These are phyloP conservation scores for Orchestia grillus DNA, from an alignment of 1,140 invertebrate genomes.

Conservation along the genomic window DNA sequence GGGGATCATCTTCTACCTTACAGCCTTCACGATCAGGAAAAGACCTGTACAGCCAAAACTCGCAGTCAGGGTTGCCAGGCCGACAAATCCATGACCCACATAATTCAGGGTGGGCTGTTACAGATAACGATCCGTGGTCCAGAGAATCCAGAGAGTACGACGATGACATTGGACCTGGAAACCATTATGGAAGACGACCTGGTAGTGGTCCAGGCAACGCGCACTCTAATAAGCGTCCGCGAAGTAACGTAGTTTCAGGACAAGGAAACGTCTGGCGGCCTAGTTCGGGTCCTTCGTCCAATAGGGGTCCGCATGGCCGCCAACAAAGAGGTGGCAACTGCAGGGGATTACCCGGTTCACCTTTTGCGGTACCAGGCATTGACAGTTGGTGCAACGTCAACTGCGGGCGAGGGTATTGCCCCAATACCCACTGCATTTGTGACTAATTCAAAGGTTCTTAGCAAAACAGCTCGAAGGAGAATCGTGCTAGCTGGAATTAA, in stretches of 20 bases:
- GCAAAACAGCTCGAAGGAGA: no score
- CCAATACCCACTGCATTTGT: constrained; percentile 54
- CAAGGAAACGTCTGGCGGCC: neutral
- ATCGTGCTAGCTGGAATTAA: no score
- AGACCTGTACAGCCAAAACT: neutral
- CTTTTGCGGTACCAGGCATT: constrained; percentile 42
- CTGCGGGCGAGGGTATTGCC: constrained; percentile 54
- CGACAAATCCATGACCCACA: neutral
- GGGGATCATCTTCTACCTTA: neutral
- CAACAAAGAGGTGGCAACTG: neutral
- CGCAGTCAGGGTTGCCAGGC: neutral
- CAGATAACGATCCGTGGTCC: neutral
- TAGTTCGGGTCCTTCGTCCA: neutral
- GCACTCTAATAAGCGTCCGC: neutral
- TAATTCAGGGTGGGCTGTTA: neutral
- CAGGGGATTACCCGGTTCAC: constrained; percentile 11
- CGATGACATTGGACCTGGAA: neutral
- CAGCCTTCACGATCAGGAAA: neutral
- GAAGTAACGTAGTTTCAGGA: neutral
- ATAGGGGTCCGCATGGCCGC: neutral
- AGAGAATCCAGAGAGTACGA: neutral
- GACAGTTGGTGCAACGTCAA: constrained; percentile 55
- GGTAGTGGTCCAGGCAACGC: neutral
- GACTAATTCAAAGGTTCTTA: neutral
- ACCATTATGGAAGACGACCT: neutral